Evolutionary conservation across 2,888 invertebrate genomes (phyloP), one percentile per base, ranked within the genome.

Genomic region (Leuctra nigra): DNA sequence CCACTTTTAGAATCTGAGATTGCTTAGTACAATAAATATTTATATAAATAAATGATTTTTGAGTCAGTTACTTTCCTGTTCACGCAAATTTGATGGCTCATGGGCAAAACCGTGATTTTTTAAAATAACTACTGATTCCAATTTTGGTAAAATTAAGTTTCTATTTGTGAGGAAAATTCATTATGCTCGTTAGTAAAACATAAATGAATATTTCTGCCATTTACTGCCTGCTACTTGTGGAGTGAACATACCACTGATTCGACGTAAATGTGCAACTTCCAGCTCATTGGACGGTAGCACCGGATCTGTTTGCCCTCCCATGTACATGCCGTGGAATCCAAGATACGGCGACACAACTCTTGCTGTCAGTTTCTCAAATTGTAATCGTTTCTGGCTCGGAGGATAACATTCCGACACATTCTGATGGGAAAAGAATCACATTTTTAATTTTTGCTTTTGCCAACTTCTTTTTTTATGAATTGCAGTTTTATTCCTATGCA

Each of bases 331-430:
- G 29, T 52, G 54, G 59, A 59, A 59, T 18, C 62, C 62, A 13
- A 62, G 59, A 41, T 62, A 62, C 1, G 62, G 62, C 1, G 62
- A 59, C 7, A 62, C 54, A n/a, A 53, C 61, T 23, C 59, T 54
- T 1, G 61, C 61, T 0, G 61, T 61, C 18, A 61, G 50, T 3
- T 47, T 50, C 24, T 62, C 62, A 24, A 62, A 50, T 25, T 56
- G 55, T 7, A 62, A 52, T 4, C 61, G 44, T 38, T 62, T 48
- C 44, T 56, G 55, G 23, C 59, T 62, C n/a, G 62, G 62, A 1
- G 62, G 62, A 20, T 61, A 62, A 25, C 59, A 56, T 39, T 62
- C 62, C 20, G 54, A 55, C 6, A 61, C 61, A 18, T 58, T 55
- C 61, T 61, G 56, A 22, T 29, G 6, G 29, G 11, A 29, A 38